phyloP scores from a whole-genome alignment of 2,797 vertebrate species.

The Girardinus metallicus region DNA sequence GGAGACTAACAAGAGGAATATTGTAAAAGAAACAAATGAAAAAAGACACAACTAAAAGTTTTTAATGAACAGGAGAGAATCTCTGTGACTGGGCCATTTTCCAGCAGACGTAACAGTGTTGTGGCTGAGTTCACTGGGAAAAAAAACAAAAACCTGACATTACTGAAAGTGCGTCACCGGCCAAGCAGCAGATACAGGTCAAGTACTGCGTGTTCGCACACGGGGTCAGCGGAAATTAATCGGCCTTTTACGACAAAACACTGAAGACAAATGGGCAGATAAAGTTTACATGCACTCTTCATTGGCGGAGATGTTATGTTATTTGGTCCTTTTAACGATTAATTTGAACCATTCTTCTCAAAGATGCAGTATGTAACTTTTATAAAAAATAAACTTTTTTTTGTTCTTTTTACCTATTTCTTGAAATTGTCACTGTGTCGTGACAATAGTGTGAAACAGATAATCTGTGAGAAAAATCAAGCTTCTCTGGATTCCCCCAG shows the following conservation, averaged over 20 bases:
- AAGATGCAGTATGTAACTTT: no score
- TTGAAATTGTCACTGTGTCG: no score
- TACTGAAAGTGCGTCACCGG: slow-evolving; percentile 44
- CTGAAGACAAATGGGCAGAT: background rate
- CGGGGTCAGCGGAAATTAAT: slow-evolving; percentile 1
- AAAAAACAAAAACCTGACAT: slow-evolving; percentile 31
- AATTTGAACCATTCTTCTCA: background rate
- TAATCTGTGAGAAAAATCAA: no score
- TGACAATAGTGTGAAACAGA: no score
- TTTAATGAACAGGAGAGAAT: slow-evolving; percentile 17
- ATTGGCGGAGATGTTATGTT: background rate
- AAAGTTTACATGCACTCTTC: background rate
- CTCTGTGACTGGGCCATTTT: slow-evolving; percentile 2
- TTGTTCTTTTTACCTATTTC: no score
- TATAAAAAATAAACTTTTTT: no score
- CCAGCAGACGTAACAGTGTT: slow-evolving; percentile 10
- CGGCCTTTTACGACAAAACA: slow-evolving; percentile 30
- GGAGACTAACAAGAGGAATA: background rate
- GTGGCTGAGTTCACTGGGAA: slow-evolving; percentile 6
- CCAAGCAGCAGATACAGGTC: slow-evolving; percentile 2
- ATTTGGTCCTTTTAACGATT: background rate
- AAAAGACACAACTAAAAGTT: background rate
- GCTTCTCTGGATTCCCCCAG: no score
- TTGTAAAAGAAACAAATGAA: background rate
- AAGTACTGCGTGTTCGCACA: slow-evolving; percentile 18